These are phyloP conservation scores for Nemotelus pantherinus DNA, from an alignment of 2,888 invertebrate species.

Conservation along the genomic window DNA sequence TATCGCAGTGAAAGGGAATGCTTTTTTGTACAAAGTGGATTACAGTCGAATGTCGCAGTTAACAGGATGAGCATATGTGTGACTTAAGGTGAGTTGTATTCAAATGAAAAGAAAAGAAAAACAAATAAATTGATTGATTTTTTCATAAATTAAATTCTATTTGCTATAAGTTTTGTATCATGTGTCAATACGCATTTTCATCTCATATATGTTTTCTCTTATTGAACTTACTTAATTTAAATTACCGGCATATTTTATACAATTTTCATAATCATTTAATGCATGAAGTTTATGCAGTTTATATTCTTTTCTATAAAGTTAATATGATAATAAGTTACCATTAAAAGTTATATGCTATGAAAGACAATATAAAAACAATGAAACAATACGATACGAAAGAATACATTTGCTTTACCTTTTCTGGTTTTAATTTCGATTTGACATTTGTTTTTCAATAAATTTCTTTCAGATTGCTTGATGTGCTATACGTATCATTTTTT, in stretches of 20 bases:
- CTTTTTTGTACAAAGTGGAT: no score
- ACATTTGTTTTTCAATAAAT: neutral
- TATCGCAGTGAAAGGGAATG: no score
- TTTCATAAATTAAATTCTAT: constrained; percentile 45
- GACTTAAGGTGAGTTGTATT: no score
- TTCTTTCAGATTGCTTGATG: constrained; percentile 1
- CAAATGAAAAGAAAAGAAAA: constrained; percentile 10
- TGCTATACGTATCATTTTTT: no score
- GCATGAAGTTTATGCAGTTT: constrained; percentile 34
- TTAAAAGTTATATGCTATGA: constrained; percentile 18
- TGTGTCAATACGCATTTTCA: constrained; percentile 32
- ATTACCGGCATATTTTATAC: constrained; percentile 34
- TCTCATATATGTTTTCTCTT: constrained; percentile 29
- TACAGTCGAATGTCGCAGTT: no score
- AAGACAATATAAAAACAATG: constrained; percentile 14
- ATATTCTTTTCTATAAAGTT: constrained; percentile 18
- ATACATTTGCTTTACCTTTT: constrained; percentile 33
- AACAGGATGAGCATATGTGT: no score
- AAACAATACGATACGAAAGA: constrained; percentile 40
- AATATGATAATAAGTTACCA: constrained; percentile 30
- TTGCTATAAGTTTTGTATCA: constrained; percentile 39
- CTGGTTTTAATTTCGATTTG: neutral
- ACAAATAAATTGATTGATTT: constrained; percentile 34
- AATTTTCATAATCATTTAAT: constrained; percentile 35
- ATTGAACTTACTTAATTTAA: constrained; percentile 24